These are phyloP conservation scores for Suillia variegata DNA, from an alignment of 2,888 invertebrate genomes.

Conservation along the genomic window DNA sequence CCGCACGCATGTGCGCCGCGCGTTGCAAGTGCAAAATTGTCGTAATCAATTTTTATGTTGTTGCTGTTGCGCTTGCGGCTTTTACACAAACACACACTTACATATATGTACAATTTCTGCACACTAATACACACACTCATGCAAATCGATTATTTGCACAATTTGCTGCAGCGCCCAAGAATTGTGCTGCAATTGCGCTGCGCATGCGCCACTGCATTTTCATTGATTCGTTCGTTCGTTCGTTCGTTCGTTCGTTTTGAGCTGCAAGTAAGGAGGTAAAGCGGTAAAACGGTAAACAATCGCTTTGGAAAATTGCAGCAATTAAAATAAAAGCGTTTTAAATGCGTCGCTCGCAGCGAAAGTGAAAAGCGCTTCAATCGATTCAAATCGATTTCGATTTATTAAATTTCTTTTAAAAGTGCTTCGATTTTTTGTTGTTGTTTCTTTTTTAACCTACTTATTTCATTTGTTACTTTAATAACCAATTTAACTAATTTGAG, in stretches of 20 bases:
- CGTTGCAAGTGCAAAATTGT: slow-evolving; percentile 5
- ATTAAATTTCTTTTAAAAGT: too few relatives aligned
- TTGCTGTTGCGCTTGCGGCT: not conserved
- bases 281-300: not conserved
- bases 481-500: not conserved
- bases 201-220: too few relatives aligned
- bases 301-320: not conserved
- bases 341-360: not conserved
- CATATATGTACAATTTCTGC: too few relatives aligned
- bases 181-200: not conserved
- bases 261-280: too few relatives aligned
- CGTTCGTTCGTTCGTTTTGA: too few relatives aligned
- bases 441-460: too few relatives aligned
- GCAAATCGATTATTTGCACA: slow-evolving; percentile 2
- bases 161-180: not conserved
- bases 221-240: too few relatives aligned
- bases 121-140: too few relatives aligned
- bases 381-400: too few relatives aligned
- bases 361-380: too few relatives aligned
- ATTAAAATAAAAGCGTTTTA: not conserved
- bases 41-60: slow-evolving; percentile 1
- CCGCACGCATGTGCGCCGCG: not conserved
- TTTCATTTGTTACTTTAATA: too few relatives aligned
- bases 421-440: too few relatives aligned
- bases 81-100: not conserved